Base-by-base conservation (phyloP, 1,140 invertebrate genomes). In the Micrasema minimum region DNA sequence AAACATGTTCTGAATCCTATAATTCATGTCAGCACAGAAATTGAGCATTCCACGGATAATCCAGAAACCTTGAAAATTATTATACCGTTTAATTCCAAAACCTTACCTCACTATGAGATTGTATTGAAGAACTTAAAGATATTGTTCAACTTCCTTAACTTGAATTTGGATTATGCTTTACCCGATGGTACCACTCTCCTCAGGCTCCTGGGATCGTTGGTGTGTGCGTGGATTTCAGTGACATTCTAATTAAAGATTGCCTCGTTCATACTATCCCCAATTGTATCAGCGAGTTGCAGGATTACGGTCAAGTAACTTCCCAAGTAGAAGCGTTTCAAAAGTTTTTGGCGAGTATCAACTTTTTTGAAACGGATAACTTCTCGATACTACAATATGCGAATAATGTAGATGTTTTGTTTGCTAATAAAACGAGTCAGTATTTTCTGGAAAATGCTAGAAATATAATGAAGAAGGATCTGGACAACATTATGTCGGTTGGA, bases 391-490 rank as follows among this genome's bases (percentile, higher is more conserved):
- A 91, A 46, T 96, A 94, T 78, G 87, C 90, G 2, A 85, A 88
- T 26, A 90, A 95, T 81, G 89, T 96, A 41, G 91, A 95, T 77
- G 81, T 88, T 5, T 81, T 94, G 20, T 96, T 93, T 82, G 89
- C 92, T 37, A 88, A 92, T 74, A 93, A 94, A 79, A 90, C 92
- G 62, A 91, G 91, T 76, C 87, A 91, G 76, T 87, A 90, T 65
- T 90, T 94, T 48, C 77, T 94, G 22, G 86, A 88, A 26, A 87
- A 84, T 72, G 93, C 94, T 0, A 83, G 89, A 45, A 83, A 82
- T 71, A 89, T 96, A 20, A 93, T 96, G 86, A 89, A 90, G 65
- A 90, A 92, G 77, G 92, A 96, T 80, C 83, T 96, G 31, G 92
- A 94, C 78, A 88, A 91, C 69, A 91, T 91, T 55, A 87, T 91